Evolutionary conservation across 23 tunicate species (phyloP), one percentile per base, ranked within the genome.

Genomic region (Botrylloides violaceus): DNA sequence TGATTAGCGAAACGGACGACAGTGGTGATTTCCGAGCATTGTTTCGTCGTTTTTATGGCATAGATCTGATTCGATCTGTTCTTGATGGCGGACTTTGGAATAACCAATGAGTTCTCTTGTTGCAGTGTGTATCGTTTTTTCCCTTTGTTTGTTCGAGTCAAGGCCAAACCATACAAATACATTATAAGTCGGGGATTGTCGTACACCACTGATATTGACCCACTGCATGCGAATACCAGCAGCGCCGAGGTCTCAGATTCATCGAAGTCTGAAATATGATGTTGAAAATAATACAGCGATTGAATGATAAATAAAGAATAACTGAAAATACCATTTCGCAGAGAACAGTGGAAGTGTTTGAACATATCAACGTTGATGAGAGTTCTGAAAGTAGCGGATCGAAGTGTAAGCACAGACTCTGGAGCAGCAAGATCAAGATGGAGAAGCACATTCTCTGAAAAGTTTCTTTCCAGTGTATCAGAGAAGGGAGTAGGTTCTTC

Each of bases 381-480:
- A 19, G 26, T 38, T 39, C n/a, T 43, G 25, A 26, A 39, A 20
- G 25, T 5, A 4, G 1, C 74, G 9, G 36, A 32, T 6, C 20
- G 19, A 9, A 24, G 31, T 4, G 20, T 23, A 5, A 18, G 20
- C 25, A 32, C 47, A 26, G 70, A 25, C 21, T 68, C 74, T 4
- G 47, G 60, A 18, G 37, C 28, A 35, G 29, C 25, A 19, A 68
- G 32, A 43, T 68, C 74, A 5, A 68, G 47, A 68, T 36, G 36
- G 55, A 68, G 36, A 1, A 68, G 37, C 36, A 68, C 74, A 43
- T 68, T 39, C n/a, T 68, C 74, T 0, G 74, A 68, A 22, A 68
- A 68, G 1, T 68, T 68, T 25, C 37, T 68, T 22, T 68, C 74
- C 1, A 68, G 29, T 2, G 22, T 30, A 43, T 68, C 74, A 0